Conservation (phyloP, 2,888 invertebrate species). For the Habroteleia sp. region DNA sequence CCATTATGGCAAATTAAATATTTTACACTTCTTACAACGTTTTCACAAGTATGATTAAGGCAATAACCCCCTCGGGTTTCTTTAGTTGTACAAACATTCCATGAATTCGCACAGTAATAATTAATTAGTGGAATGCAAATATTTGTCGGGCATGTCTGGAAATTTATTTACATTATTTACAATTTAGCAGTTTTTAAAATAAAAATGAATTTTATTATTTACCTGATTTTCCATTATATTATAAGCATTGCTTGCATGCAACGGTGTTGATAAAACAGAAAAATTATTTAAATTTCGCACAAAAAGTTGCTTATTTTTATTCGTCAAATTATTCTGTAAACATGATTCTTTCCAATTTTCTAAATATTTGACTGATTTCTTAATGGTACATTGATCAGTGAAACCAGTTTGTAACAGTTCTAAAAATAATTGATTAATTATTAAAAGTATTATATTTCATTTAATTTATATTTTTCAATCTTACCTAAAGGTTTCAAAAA, state of each 20-base stretch:
- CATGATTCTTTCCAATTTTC: conserved; percentile 80
- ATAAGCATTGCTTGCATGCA: conserved; percentile 69
- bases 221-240: conserved; percentile 44
- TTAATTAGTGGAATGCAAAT: conserved; percentile 70
- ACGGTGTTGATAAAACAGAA: conserved; percentile 72
- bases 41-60: conserved; percentile 73
- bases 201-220: too few relatives aligned
- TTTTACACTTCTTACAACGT: conserved; percentile 77
- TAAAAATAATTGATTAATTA: conserved; percentile 1
- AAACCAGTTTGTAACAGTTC: conserved; percentile 76
- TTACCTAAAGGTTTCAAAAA: conserved; percentile 72
- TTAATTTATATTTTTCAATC: background rate
- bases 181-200: too few relatives aligned
- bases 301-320: conserved; percentile 78
- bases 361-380: conserved; percentile 80
- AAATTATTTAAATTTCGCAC: conserved; percentile 73
- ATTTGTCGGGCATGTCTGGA: conserved; percentile 71
- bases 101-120: conserved; percentile 72
- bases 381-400: conserved; percentile 73
- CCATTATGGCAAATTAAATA: conserved; percentile 82
- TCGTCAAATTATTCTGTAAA: conserved; percentile 77
- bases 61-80: conserved; percentile 67
- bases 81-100: conserved; percentile 69
- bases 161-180: too few relatives aligned
- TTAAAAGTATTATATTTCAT: background rate